Conservation (phyloP, 2,113 vertebrate species). For the Phalacrocorax brasilianus region DNA sequence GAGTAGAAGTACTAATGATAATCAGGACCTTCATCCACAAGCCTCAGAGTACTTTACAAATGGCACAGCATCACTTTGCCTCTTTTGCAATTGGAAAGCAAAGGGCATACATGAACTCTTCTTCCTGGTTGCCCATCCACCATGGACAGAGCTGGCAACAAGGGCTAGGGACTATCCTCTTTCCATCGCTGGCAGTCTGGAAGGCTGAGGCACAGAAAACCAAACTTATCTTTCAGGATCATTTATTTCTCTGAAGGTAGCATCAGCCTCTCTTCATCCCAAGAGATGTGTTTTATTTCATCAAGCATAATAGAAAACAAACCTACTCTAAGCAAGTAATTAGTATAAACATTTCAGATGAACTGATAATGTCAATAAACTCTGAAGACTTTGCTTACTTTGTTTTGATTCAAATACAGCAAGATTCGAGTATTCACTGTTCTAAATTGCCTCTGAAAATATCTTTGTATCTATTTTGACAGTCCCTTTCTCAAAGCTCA, state of each 20-base stretch:
- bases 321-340: not conserved
- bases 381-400: not conserved
- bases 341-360: not conserved
- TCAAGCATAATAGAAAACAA: not conserved
- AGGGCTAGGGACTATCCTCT: rapidly evolving
- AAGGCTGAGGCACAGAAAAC: not conserved
- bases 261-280: not conserved
- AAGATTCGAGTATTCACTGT: not conserved
- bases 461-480: conserved; percentile 25
- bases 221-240: not conserved
- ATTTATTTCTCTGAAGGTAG: not conserved
- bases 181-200: not conserved
- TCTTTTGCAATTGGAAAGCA: not conserved
- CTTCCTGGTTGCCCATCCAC: not conserved
- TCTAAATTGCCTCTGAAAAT: not conserved
- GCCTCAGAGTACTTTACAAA: not conserved
- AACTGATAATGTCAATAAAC: not conserved
- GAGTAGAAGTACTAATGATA: not conserved
- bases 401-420: not conserved
- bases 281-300: not conserved
- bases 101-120: not conserved
- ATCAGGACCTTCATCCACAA: not conserved
- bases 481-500: not conserved
- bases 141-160: not conserved
- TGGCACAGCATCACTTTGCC: not conserved